These are phyloP conservation scores for Aphelinus atriplicis DNA, from an alignment of 1,140 invertebrate genomes.

Conservation along the genomic window DNA sequence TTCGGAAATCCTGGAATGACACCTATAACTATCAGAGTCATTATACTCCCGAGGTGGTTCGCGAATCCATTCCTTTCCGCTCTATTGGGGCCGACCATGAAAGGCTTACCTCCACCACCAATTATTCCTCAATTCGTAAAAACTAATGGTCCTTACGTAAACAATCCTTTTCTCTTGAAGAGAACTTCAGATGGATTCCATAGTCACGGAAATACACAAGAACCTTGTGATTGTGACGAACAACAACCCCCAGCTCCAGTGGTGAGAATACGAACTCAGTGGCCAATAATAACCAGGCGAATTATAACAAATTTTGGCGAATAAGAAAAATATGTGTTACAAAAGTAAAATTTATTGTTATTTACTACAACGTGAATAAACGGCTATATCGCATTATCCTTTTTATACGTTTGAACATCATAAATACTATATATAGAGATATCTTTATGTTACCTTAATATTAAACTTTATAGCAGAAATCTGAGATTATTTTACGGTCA, in stretches of 20 bases:
- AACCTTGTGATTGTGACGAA: conserved; percentile 23
- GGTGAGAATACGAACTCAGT: conserved; percentile 22
- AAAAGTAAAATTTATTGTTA: too few species aligned
- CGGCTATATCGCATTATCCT: too few species aligned
- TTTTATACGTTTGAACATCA: too few species aligned
- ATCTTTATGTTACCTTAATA: too few species aligned
- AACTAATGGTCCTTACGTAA: not conserved
- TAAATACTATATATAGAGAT: too few species aligned
- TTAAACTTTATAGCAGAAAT: too few species aligned
- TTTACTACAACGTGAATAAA: too few species aligned
- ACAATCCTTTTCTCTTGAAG: conserved; percentile 20
- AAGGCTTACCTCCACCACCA: not conserved
- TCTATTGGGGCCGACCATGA: not conserved
- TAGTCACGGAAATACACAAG: conserved; percentile 1
- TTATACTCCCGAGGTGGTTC: not conserved
- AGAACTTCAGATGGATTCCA: not conserved
- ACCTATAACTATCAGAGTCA: not conserved
- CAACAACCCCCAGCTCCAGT: not conserved
- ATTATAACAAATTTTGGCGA: not conserved
- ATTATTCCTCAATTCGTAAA: too few species aligned
- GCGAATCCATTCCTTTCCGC: conserved; percentile 16
- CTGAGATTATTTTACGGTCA: too few species aligned
- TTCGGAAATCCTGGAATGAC: not conserved
- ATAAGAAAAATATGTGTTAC: too few species aligned
- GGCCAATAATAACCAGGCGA: not conserved